Evolutionary conservation across 2,888 invertebrate species (phyloP).

Genomic region (Brenthis daphne): DNA sequence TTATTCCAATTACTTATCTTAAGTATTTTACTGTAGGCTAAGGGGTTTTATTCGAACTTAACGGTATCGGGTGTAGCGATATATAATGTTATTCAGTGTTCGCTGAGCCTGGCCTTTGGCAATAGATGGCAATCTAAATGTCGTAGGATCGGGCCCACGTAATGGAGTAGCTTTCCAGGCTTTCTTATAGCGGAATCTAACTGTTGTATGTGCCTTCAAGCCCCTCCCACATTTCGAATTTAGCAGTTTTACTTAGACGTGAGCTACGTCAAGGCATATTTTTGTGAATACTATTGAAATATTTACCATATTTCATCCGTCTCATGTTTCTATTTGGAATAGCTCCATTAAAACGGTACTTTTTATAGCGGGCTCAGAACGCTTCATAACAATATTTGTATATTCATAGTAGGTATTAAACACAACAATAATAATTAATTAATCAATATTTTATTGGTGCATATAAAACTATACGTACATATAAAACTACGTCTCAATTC

Average conservation of each 20-base stretch:
- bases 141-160: conserved; percentile 60
- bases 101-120: conserved; percentile 51
- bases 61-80: conserved; percentile 46
- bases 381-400: not conserved
- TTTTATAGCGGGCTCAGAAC: not conserved
- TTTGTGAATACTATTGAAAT: not conserved
- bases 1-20: conserved; percentile 56
- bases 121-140: conserved; percentile 64
- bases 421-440: not conserved
- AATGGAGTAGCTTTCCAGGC: conserved; percentile 59
- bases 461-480: not conserved
- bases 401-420: not conserved
- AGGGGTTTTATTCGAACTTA: conserved; percentile 58
- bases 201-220: conserved; percentile 35
- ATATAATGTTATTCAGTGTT: conserved; percentile 38
- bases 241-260: not conserved
- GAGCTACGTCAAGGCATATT: not conserved
- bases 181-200: conserved; percentile 52
- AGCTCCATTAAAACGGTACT: not conserved
- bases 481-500: conserved; percentile 16
- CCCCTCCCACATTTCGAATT: conserved; percentile 33
- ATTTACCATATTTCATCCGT: conserved; percentile 1
- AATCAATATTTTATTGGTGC: not conserved
- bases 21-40: conserved; percentile 56
- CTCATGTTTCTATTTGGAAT: conserved; percentile 9